Evolutionary conservation across 2,113 vertebrate species (phyloP).

Genomic region (Indri indri): DNA sequence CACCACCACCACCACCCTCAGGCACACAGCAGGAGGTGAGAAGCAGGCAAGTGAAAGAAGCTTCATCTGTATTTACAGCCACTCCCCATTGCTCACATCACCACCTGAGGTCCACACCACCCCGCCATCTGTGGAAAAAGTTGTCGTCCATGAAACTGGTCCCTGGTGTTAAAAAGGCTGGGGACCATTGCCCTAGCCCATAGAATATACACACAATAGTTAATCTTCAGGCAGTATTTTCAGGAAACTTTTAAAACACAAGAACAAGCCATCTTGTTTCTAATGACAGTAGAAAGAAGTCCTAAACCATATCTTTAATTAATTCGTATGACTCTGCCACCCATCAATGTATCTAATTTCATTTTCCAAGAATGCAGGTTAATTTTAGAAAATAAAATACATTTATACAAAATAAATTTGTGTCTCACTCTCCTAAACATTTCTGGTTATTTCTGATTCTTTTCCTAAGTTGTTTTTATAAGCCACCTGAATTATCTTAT

Average conservation of each 20-base stretch:
- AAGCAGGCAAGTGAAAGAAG: too few species aligned
- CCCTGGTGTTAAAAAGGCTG: too few species aligned
- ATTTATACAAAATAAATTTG: background rate
- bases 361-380: background rate
- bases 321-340: background rate
- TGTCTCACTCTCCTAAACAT: background rate
- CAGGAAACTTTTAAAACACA: background rate
- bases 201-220: background rate
- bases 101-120: too few species aligned
- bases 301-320: background rate
- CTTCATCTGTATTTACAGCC: too few species aligned
- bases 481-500: background rate
- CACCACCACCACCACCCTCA: too few species aligned
- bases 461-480: background rate
- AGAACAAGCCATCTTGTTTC: background rate
- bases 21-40: too few species aligned
- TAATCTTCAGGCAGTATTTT: background rate
- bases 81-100: too few species aligned
- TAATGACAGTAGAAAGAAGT: background rate
- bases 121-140: too few species aligned
- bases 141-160: too few species aligned
- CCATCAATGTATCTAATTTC: background rate
- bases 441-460: background rate
- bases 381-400: constrained; percentile 12
- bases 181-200: background rate